phyloP scores from a whole-genome alignment of 2,888 invertebrate species.

The Crioceris asparagi region DNA sequence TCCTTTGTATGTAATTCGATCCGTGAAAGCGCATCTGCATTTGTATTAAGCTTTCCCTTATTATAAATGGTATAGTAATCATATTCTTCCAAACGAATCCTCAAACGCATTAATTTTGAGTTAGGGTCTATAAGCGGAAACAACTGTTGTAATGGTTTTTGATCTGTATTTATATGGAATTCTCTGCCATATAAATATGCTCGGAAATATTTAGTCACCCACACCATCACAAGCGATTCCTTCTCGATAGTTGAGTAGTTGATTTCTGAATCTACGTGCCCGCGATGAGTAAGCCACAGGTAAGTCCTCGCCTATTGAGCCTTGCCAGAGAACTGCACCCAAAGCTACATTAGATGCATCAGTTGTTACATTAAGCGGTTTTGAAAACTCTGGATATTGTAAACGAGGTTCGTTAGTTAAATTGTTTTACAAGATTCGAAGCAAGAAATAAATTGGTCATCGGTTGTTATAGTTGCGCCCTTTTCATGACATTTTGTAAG shows the following conservation, averaged over 20 bases:
- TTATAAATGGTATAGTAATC: not conserved
- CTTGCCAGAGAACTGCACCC: not conserved
- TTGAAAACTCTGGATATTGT: not conserved
- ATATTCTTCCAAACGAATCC: not conserved
- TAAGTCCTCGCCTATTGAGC: no score
- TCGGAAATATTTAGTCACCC: not conserved
- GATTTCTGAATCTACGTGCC: not conserved
- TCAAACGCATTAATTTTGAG: not conserved
- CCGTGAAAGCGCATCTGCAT: no score
- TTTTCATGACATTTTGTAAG: slow-evolving; percentile 1
- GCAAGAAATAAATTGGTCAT: not conserved
- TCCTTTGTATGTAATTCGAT: no score
- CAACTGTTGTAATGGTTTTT: not conserved
- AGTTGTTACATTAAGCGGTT: slow-evolving; percentile 2
- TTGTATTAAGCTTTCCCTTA: no score
- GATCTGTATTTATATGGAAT: not conserved
- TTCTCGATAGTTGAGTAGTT: no score
- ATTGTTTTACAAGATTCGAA: not conserved
- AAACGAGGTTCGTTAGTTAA: slow-evolving; percentile 2
- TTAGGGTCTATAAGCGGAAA: not conserved
- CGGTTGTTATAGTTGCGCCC: not conserved
- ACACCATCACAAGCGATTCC: not conserved
- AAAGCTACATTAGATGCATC: slow-evolving; percentile 3
- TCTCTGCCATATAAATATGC: not conserved
- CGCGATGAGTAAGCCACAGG: not conserved